Percentiles rank a stretch among this genome's conserved stretches.
Evolutionary conservation across 1,140 invertebrate species (phyloP).

Genomic region (Drosophila eugracilis): DNA sequence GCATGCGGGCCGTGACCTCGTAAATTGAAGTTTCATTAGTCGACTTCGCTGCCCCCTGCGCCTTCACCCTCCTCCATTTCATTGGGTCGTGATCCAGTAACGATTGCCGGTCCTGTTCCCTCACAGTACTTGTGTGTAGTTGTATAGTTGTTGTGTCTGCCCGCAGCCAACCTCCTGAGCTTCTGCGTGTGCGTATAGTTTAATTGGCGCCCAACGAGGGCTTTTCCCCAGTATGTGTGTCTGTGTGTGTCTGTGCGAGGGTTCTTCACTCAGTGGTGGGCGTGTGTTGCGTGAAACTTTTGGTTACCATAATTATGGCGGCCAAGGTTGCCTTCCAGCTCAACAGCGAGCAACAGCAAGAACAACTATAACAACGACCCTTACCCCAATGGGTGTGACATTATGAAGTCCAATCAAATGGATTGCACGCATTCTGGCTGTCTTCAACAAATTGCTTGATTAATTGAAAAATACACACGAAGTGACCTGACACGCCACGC

Average conservation of each 20-base stretch:
- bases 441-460: conserved; percentile 56
- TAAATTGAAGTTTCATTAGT: conserved; percentile 83
- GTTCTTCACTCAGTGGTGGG: conserved; percentile 40
- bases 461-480: conserved; percentile 58
- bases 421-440: conserved; percentile 45
- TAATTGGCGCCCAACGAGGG: conserved; percentile 61
- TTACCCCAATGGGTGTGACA: conserved; percentile 50
- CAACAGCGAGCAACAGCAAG: conserved; percentile 21
- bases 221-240: conserved; percentile 18
- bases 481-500: conserved; percentile 17
- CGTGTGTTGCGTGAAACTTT: conserved; percentile 77
- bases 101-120: conserved; percentile 39
- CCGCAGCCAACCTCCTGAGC: conserved; percentile 33
- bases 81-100: conserved; percentile 47
- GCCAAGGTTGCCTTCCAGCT: conserved; percentile 64
- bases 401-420: conserved; percentile 60
- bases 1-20: conserved; percentile 76
- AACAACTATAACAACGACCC: conserved; percentile 45
- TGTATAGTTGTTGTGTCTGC: conserved; percentile 43
- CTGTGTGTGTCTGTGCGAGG: conserved; percentile 33
- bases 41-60: background rate
- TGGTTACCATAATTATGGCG: conserved; percentile 82
- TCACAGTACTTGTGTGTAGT: conserved; percentile 6
- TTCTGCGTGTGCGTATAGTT: conserved; percentile 78
- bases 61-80: conserved; percentile 3